Percentiles rank a stretch among this genome's conserved stretches.
Evolutionary conservation across 2,888 invertebrate genomes (phyloP).

Genomic region (Apodemia zela): DNA sequence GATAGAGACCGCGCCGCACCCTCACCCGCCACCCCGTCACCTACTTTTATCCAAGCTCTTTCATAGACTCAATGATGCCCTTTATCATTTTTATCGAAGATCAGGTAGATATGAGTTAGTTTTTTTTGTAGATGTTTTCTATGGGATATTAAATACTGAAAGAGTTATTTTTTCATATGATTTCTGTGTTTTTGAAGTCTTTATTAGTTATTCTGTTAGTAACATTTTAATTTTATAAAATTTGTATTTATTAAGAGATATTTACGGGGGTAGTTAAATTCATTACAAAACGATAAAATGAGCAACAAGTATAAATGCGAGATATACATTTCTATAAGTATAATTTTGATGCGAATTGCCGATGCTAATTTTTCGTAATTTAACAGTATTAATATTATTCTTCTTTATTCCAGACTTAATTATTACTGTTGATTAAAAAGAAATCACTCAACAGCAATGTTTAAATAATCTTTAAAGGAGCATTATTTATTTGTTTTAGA

Average conservation of each 20-base stretch:
- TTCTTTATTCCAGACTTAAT: no score
- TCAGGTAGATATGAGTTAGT: slow-evolving; percentile 35
- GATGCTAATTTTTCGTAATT: no score
- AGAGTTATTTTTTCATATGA: background rate
- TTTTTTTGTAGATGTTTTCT: slow-evolving; percentile 2
- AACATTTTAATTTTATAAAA: background rate
- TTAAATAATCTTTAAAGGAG: no score
- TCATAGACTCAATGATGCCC: slow-evolving; percentile 69
- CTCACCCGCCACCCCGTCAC: slow-evolving; percentile 38
- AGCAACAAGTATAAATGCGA: no score
- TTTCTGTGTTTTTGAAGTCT: background rate
- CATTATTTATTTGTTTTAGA: no score
- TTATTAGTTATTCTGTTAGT: background rate
- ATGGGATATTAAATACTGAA: background rate
- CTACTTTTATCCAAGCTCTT: slow-evolving; percentile 59
- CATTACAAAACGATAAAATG: no score
- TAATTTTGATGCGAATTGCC: no score
- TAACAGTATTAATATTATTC: no score
- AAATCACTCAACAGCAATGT: no score
- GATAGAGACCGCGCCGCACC: slow-evolving; percentile 59
- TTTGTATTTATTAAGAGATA: background rate
- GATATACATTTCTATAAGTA: no score
- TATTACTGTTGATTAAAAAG: no score
- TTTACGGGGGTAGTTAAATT: no score
- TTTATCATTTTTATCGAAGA: slow-evolving; percentile 65